Evolutionary conservation across 2,888 invertebrate genomes (phyloP), one percentile per base, ranked within the genome.

Genomic region (Hirtodrosophila confusa): DNA sequence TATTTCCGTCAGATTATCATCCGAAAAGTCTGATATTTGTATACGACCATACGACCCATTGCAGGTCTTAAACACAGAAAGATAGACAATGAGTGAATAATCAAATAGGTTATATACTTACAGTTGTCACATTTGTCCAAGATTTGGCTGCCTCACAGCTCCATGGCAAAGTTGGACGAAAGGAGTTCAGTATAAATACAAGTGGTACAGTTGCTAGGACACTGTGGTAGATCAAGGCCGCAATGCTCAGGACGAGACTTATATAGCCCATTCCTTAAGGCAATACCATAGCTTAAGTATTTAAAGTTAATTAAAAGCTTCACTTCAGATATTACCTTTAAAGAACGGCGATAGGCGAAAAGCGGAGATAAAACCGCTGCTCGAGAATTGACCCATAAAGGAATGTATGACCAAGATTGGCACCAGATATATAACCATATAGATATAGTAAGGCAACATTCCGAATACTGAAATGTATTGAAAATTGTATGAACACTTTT

Each of bases 341-440:
- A 97, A 96, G 48, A 97, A 92, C 3, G 97, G 97, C 61, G 94
- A 94, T 67, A 96, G 94, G 76, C 94, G 95, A 92, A 97, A 97
- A 49, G 96, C 93, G 9, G 96, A 95, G 80, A 97, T 94, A 74
- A 96, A 96, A 74, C 97, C 96, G 47, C 95, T 94, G 82, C 95
- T 95, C 11, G 96, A 93, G 90, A 97, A 96, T 90, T 97, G 97
- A 23, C 97, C 97, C 84, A 97, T 92, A n/a, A 95, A 94, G 0
- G 96, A 95, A 91, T 98, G 97, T 92, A 98, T 93, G 87, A 97
- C 96, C 88, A 97, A 95, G 66, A 97, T 93, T 0, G 97, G 97
- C 50, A 97, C 95, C 10, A 97, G 96, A 83, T 96, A 97, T 45
- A 96, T 91, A 11, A 95, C 91, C 74, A 97, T 92, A 50, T 82